A percentile compares a stretch with the other conserved stretches of the same genome.
These are phyloP conservation scores for Datnioides undecimradiatus DNA, from an alignment of 2,113 vertebrate genomes.

Conservation along the genomic window DNA sequence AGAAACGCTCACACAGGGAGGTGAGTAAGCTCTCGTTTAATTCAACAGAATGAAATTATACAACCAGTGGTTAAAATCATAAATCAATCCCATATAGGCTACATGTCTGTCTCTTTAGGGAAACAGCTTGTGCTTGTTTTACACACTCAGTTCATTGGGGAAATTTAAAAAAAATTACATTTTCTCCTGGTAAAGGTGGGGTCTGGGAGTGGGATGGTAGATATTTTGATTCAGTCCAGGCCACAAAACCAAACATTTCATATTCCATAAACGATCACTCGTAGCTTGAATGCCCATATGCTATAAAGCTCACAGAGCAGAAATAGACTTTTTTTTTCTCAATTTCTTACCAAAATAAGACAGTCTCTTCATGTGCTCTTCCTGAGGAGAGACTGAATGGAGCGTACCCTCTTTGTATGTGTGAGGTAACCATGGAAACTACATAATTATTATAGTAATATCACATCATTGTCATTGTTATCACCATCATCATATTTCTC, in stretches of 20 bases:
- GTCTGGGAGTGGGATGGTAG: slow-evolving; percentile 28
- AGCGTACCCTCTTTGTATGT: slow-evolving; percentile 38
- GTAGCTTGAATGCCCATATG: slow-evolving; percentile 34
- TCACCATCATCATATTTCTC: slow-evolving; percentile 29
- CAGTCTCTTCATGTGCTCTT: slow-evolving; percentile 69
- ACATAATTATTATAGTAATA: slow-evolving; percentile 59
- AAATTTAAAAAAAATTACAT: slow-evolving; percentile 42
- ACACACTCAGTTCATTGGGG: slow-evolving; percentile 61
- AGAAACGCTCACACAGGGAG: slow-evolving; percentile 50
- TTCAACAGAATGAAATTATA: slow-evolving; percentile 79
- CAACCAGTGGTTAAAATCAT: slow-evolving; percentile 76
- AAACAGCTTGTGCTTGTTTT: slow-evolving; percentile 80
- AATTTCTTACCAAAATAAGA: slow-evolving; percentile 68
- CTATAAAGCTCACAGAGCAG: slow-evolving; percentile 58
- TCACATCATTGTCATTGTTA: slow-evolving; percentile 55
- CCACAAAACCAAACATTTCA: slow-evolving; percentile 52
- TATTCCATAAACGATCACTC: slow-evolving; percentile 31
- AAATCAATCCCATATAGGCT: slow-evolving; percentile 65
- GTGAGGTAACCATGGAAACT: slow-evolving; percentile 65
- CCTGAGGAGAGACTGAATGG: slow-evolving; percentile 67
- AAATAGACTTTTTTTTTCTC: slow-evolving; percentile 42
- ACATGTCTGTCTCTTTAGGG: slow-evolving; percentile 63
- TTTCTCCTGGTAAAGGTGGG: slow-evolving; percentile 10
- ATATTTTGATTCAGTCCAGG: slow-evolving; percentile 52
- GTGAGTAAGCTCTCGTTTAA: slow-evolving; percentile 77